Conservation (phyloP, 2,888 invertebrate species). For the Panorpa germanica region DNA sequence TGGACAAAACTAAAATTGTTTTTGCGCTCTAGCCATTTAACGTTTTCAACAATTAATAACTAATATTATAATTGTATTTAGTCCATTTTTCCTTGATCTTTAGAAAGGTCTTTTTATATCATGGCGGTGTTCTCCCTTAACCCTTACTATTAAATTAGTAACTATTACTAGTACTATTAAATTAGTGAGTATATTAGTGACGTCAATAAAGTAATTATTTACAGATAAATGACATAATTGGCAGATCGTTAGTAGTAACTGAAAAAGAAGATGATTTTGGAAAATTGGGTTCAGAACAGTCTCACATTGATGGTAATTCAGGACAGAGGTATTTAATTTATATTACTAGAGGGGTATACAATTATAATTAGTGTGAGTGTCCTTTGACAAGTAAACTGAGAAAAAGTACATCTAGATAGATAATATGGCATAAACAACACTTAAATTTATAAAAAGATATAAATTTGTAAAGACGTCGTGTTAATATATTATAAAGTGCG, state of each 20-base stretch:
- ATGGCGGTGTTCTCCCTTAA: too few relatives aligned
- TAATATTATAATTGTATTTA: slow-evolving; percentile 12
- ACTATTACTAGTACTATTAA: neutral
- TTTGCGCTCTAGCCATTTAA: slow-evolving; percentile 19
- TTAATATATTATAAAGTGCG: too few relatives aligned
- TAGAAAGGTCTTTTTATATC: too few relatives aligned
- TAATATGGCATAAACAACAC: too few relatives aligned
- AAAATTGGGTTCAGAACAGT: slow-evolving; percentile 25
- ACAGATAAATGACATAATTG: slow-evolving; percentile 55
- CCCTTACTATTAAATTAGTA: slow-evolving; percentile 5
- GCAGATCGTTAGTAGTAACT: slow-evolving; percentile 58
- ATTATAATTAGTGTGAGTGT: too few relatives aligned
- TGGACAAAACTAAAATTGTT: too few relatives aligned
- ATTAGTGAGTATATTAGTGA: neutral
- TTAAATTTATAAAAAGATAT: too few relatives aligned
- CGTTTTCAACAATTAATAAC: slow-evolving; percentile 22
- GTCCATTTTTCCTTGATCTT: slow-evolving; percentile 7
- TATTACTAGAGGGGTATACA: neutral
- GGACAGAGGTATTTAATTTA: slow-evolving; percentile 30
- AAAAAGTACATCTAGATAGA: too few relatives aligned
- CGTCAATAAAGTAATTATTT: slow-evolving; percentile 21
- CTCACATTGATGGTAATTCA: slow-evolving; percentile 40
- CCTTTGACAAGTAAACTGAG: too few relatives aligned
- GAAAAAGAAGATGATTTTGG: slow-evolving; percentile 41
- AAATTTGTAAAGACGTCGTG: too few relatives aligned